Evolutionary conservation across 2,113 vertebrate genomes (phyloP), one percentile per base, ranked within the genome.

Genomic region (Herpetotheres cachinnans): DNA sequence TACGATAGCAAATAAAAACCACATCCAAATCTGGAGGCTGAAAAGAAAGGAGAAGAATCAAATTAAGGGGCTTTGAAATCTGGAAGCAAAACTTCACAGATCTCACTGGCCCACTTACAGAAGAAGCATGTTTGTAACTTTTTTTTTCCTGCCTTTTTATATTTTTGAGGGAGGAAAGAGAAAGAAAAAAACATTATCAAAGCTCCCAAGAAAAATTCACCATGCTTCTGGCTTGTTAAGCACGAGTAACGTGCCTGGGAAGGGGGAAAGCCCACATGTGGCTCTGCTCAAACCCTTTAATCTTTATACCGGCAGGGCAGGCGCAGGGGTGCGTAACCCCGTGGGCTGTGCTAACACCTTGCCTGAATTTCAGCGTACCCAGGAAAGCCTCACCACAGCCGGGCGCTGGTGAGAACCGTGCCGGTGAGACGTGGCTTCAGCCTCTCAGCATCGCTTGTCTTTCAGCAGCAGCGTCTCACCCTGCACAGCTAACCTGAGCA

Each of bases 61-160:
- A 90, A 92, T 59, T 18, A 82, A 90, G 36, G 54, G 26, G 38
- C 92, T 89, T 90, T 90, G 92, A 95, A 81, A 89, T 83, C 76
- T 81, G 88, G 91, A 88, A 74, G 63, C 42, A 55, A 25, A 95
- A 63, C 67, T 81, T 83, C 80, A 46, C 82, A 92, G 82, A n/a
- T 32, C 88, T 58, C 88, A 4, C 71, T 59, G 85, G 92, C 79
- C 85, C 52, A 0, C 26, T 89, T 34, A 71, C 29, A 90, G 85
- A 77, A 54, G 66, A 1, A 67, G 42, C 27, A 29, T 14, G 50
- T 42, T 80, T 70, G 71, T 59, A 85, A 62, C n/a, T 36, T 6
- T 27, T 70, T 63, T 71, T 69, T 79, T 59, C 74, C 90, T 92
- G 79, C 40, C 76, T 94, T 96, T 92, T 92, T 36, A 93, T 65